A percentile compares a stretch with the other conserved stretches of the same genome.
Evolutionary conservation across 2,888 invertebrate species (phyloP).

Genomic region (Drosophila mimetica): DNA sequence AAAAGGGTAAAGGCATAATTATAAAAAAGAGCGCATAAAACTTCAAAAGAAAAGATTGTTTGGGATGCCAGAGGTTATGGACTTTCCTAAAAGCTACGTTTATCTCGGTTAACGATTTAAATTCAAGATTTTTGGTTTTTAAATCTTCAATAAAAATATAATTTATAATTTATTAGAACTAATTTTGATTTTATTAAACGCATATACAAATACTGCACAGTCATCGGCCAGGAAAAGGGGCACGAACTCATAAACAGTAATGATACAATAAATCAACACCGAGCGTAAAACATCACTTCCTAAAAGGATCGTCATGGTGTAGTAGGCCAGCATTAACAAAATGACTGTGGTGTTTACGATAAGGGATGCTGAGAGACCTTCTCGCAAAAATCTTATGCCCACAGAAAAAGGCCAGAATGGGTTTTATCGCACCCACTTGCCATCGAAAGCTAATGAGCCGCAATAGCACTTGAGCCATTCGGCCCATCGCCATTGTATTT

Average conservation of each 20-base stretch:
- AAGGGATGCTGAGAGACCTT: constrained; percentile 54
- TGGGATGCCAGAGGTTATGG: constrained; percentile 2
- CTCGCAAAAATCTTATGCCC: constrained; percentile 24
- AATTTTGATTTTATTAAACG: constrained; percentile 24
- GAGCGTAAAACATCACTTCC: constrained; percentile 39
- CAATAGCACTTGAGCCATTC: constrained; percentile 67
- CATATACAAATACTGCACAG: constrained; percentile 44
- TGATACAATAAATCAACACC: constrained; percentile 64
- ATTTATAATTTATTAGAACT: constrained; percentile 25
- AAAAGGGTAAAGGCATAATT: constrained; percentile 30
- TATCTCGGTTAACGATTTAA: not conserved
- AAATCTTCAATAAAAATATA: not conserved
- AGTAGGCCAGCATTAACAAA: constrained; percentile 56
- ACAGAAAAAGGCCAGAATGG: constrained; percentile 32
- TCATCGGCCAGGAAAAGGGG: constrained; percentile 48
- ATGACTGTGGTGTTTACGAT: constrained; percentile 60
- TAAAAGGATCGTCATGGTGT: constrained; percentile 67
- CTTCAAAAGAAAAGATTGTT: constrained; percentile 21
- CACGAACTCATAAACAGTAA: constrained; percentile 59
- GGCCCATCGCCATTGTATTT: constrained; percentile 55
- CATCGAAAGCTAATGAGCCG: constrained; percentile 82
- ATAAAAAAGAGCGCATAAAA: constrained; percentile 15
- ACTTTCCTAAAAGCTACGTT: not conserved
- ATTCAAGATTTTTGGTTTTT: not conserved
- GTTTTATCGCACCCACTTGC: constrained; percentile 58